A percentile compares a stretch with the other conserved stretches of the same genome.
Evolutionary conservation across 2,797 vertebrate species (phyloP).

Genomic region (Oophaga sylvatica): DNA sequence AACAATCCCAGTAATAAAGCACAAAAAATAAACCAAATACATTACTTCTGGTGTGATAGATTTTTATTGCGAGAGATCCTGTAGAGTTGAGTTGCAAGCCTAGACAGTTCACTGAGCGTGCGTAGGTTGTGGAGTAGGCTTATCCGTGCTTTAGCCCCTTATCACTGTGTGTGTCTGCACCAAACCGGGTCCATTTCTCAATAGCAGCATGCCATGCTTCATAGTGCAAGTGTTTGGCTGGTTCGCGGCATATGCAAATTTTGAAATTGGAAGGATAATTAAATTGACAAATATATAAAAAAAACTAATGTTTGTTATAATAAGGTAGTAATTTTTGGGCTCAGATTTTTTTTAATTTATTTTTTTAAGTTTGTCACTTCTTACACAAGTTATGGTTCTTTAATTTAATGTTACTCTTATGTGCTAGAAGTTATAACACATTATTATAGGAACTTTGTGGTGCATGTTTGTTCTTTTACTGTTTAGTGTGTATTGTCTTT

Average conservation of each 20-base stretch:
- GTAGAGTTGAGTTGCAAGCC: slow-evolving; percentile 32
- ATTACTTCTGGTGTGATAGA: slow-evolving; percentile 11
- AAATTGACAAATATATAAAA: not conserved
- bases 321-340: too few relatives aligned
- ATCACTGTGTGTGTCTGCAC: slow-evolving; percentile 57
- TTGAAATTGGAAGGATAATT: not conserved
- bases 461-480: too few relatives aligned
- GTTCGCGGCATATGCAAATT: not conserved
- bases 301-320: not conserved
- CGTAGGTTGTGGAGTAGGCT: slow-evolving; percentile 39
- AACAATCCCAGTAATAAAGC: slow-evolving; percentile 22
- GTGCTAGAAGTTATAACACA: too few relatives aligned
- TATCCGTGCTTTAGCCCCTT: slow-evolving; percentile 28
- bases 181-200: slow-evolving; percentile 19
- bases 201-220: slow-evolving; percentile 2
- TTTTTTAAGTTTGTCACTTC: too few relatives aligned
- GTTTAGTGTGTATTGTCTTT: too few relatives aligned
- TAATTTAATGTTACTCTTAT: too few relatives aligned
- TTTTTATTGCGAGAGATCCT: slow-evolving; percentile 27
- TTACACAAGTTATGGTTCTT: too few relatives aligned
- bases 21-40: slow-evolving; percentile 29
- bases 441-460: too few relatives aligned
- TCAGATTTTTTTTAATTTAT: too few relatives aligned
- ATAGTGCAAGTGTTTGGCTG: not conserved
- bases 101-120: slow-evolving; percentile 31